phyloP scores from a whole-genome alignment of 2,797 vertebrate genomes.

The Mallotus villosus region DNA sequence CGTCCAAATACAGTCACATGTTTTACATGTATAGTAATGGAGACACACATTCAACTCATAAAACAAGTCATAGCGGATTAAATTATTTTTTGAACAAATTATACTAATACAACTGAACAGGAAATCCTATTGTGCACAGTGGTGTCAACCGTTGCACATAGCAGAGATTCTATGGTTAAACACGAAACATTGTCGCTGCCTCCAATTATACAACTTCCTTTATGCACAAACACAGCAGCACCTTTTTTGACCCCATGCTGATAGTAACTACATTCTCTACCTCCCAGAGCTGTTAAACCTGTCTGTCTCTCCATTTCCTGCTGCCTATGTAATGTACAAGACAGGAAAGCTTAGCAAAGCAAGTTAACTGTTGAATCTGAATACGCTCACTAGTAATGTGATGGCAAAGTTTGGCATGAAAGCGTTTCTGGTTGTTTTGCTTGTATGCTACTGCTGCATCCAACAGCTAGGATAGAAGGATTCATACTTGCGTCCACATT shows the following conservation, averaged over 20 bases:
- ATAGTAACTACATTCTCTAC: conserved; percentile 1
- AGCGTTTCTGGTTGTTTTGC: neutral
- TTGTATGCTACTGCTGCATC: no score
- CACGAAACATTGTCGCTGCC: neutral
- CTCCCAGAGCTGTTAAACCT: neutral
- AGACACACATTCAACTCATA: neutral
- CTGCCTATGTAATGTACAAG: neutral
- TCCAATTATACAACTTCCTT: neutral
- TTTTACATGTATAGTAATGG: no score
- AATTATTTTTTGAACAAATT: neutral
- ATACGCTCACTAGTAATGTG: neutral
- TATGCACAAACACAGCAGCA: neutral
- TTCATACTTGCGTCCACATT: no score
- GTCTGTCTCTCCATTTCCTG: neutral
- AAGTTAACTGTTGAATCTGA: neutral
- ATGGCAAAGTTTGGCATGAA: neutral
- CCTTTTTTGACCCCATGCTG: neutral
- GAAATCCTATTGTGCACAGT: no score
- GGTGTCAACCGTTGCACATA: no score
- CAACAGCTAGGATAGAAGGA: no score
- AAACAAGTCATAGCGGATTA: neutral
- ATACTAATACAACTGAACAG: neutral
- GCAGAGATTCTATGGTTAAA: neutral
- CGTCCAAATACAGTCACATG: neutral
- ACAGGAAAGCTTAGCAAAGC: neutral